These are phyloP conservation scores for Malurus cyaneus DNA, from an alignment of 2,113 vertebrate species.

Conservation along the genomic window DNA sequence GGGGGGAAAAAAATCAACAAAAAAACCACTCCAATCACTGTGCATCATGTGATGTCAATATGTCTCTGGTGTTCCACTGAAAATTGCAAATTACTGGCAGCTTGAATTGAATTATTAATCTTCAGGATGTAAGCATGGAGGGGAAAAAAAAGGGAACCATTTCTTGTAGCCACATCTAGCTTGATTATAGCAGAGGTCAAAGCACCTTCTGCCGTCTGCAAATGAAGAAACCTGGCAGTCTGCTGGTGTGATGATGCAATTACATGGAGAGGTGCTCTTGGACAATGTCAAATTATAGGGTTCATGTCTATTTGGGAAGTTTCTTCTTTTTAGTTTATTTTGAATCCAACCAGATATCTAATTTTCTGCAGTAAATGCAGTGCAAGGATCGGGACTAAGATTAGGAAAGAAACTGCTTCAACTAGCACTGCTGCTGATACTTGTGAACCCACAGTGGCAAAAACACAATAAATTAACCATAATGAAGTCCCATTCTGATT, in stretches of 20 bases:
- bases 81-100: neutral
- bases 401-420: neutral
- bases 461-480: neutral
- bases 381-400: neutral
- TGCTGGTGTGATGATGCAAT: neutral
- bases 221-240: neutral
- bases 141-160: neutral
- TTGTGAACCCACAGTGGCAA: neutral
- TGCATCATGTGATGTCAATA: neutral
- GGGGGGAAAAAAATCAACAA: too few relatives aligned
- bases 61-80: neutral
- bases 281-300: neutral
- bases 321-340: neutral
- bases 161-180: neutral
- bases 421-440: neutral
- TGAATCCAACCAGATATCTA: neutral
- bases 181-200: neutral
- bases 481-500: neutral
- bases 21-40: neutral
- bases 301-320: neutral
- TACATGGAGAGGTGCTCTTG: neutral
- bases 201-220: neutral
- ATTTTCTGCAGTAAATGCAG: neutral
- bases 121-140: neutral
- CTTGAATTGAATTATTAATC: neutral